Evolutionary conservation across 1,140 invertebrate genomes (phyloP).

Genomic region (Trypoxylus dichotomus): DNA sequence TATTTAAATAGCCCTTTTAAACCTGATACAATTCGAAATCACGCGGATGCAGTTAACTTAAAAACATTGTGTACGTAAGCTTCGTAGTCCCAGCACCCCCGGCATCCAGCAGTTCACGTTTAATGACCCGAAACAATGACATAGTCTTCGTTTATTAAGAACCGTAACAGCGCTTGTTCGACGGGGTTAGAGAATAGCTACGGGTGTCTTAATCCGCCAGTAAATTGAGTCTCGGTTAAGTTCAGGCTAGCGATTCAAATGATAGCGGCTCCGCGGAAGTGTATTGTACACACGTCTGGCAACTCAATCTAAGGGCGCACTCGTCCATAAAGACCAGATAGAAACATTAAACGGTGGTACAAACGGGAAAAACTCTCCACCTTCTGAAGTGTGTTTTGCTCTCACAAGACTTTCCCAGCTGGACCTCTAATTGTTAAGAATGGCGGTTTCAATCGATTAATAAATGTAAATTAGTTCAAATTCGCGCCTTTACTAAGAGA

Average conservation of each 20-base stretch:
- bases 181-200: conserved; percentile 53
- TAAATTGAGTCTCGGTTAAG: conserved; percentile 53
- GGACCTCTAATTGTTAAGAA: no score
- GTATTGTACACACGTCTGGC: conserved; percentile 48
- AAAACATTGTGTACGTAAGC: conserved; percentile 52
- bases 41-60: conserved; percentile 50
- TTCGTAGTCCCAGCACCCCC: conserved; percentile 40
- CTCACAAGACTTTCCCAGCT: no score
- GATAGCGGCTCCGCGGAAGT: conserved; percentile 34
- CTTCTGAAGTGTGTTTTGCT: no score
- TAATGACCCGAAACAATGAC: conserved; percentile 54
- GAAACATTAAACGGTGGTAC: conserved; percentile 25
- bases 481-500: no score
- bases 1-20: conserved; percentile 27
- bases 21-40: conserved; percentile 36
- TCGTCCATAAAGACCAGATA: conserved; percentile 40
- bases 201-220: conserved; percentile 54
- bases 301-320: conserved; percentile 45
- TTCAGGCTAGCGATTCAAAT: conserved; percentile 48
- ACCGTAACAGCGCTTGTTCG: conserved; percentile 53
- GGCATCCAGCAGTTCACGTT: conserved; percentile 49
- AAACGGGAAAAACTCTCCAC: neutral
- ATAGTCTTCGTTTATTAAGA: conserved; percentile 56
- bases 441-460: no score
- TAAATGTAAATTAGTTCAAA: no score